Percentiles rank a stretch among this genome's conserved stretches.
Conservation (phyloP, 2,797 vertebrate species). For the Trachurus trachurus region DNA sequence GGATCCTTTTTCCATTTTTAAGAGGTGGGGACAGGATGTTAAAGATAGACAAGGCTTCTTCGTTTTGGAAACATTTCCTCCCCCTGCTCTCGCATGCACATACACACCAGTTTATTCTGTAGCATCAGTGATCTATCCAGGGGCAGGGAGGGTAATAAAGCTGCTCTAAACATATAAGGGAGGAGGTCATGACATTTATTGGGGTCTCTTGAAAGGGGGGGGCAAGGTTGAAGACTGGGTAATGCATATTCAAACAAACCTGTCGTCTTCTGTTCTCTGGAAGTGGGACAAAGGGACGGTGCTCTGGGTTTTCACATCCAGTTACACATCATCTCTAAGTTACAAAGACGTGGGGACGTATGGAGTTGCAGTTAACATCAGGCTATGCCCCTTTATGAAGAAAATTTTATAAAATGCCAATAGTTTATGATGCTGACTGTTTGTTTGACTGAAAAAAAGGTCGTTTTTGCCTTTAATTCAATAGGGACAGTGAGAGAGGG, state of each 20-base stretch:
- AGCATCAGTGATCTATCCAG: slow-evolving; percentile 30
- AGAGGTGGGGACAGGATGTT: slow-evolving; percentile 73
- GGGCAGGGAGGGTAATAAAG: slow-evolving; percentile 61
- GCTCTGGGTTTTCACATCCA: background rate
- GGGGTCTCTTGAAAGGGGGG: slow-evolving; percentile 36
- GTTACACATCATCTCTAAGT: background rate
- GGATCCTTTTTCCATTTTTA: slow-evolving; percentile 67
- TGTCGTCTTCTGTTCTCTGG: background rate
- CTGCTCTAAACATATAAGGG: slow-evolving; percentile 59
- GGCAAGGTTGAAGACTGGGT: slow-evolving; percentile 63
- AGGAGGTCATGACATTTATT: slow-evolving; percentile 64
- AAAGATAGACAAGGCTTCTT: slow-evolving; percentile 50
- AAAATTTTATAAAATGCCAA: too few species aligned
- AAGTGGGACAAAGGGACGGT: slow-evolving; percentile 5
- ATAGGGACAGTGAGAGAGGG: too few species aligned
- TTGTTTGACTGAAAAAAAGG: too few species aligned
- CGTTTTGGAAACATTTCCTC: slow-evolving; percentile 51
- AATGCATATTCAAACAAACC: slow-evolving; percentile 61
- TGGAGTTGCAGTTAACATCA: too few species aligned
- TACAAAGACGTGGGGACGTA: background rate
- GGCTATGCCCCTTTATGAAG: too few species aligned
- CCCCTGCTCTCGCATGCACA: background rate
- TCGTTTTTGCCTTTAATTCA: too few species aligned
- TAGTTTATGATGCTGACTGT: too few species aligned
- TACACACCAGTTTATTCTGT: slow-evolving; percentile 30